phyloP scores from a whole-genome alignment of 2,888 invertebrate species.

The Zaprionus bogoriensis region DNA sequence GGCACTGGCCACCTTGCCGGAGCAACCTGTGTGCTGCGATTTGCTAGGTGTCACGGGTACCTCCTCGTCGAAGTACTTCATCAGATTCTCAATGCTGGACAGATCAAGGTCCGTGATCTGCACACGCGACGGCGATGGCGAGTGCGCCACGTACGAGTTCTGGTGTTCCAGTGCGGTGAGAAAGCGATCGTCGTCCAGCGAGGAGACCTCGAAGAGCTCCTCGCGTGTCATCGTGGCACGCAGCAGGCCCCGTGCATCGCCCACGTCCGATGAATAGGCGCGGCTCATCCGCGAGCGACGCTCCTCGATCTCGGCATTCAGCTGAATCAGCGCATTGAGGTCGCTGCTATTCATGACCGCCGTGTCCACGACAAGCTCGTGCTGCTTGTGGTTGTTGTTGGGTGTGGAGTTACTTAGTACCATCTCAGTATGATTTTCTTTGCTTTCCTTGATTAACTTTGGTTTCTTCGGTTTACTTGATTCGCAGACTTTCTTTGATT shows the following conservation, averaged over 20 bases:
- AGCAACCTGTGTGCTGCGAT: background rate
- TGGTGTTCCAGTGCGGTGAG: constrained; percentile 64
- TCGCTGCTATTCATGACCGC: constrained; percentile 72
- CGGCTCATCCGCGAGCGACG: constrained; percentile 44
- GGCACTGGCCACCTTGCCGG: constrained; percentile 64
- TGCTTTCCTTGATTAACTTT: too few species aligned
- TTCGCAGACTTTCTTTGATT: too few species aligned
- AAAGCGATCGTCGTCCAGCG: constrained; percentile 72
- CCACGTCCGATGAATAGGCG: constrained; percentile 24
- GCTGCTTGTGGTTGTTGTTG: constrained; percentile 37
- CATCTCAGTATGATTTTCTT: constrained; percentile 47
- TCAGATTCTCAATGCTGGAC: constrained; percentile 72
- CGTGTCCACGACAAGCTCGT: constrained; percentile 67
- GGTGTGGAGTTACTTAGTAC: constrained; percentile 68
- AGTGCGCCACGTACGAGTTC: constrained; percentile 44
- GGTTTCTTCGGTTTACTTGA: background rate
- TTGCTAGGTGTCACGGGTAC: constrained; percentile 60
- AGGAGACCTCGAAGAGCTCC: constrained; percentile 75
- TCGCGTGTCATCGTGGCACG: constrained; percentile 71
- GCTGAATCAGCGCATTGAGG: constrained; percentile 64
- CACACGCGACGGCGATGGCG: constrained; percentile 11
- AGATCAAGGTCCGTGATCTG: constrained; percentile 65
- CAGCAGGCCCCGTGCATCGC: constrained; percentile 43
- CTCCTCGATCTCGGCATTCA: constrained; percentile 74
- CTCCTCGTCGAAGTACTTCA: constrained; percentile 79